Evolutionary conservation across 2,113 vertebrate species (phyloP), one percentile per base, ranked within the genome.

Genomic region (Labeo rohita): DNA sequence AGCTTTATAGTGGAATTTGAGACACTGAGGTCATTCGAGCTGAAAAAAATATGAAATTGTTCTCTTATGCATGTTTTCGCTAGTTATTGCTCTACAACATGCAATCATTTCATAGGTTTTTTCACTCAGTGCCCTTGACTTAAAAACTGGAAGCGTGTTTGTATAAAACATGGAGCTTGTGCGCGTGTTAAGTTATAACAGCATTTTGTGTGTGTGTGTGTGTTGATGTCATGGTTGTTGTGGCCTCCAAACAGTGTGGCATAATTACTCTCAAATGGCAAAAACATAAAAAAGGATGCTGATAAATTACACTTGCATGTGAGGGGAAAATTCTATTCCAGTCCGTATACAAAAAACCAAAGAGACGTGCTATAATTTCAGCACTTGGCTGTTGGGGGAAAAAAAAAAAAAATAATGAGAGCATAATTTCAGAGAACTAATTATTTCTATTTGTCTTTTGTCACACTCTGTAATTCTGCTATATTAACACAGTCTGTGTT

Each of bases 361-460:
- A 94, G 95, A 95, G 96, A 94, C 96, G 3, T 45, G 81, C 94
- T 95, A 95, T 95, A 95, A 95, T 96, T 95, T 96, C 95, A 88
- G 95, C 96, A 96, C 96, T 95, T 96, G 96, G 96, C 95, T 94
- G 94, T 95, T 96, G 94, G 95, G 96, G 93, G 92, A 84, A 95
- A 95, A 93, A 96, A 95, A 95, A 93, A 96, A 90, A 95, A 39
- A 95, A 94, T 98, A 99, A 98, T 97, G 97, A 98, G 97, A 97
- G 98, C 97, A 98, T 99, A 97, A 99, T 98, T 99, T 99, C 97
- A 96, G 97, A 97, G 97, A 98, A 98, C 97, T 99, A 99, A 99
- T 99, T 99, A 99, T 99, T 99, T 99, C 97, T 99, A 99, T 99
- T 99, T 99, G 97, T 99, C 97, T 99, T 98, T 97, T 99, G 98